phyloP scores from a whole-genome alignment of 2,888 invertebrate species.

The Pyrrhia umbra region DNA sequence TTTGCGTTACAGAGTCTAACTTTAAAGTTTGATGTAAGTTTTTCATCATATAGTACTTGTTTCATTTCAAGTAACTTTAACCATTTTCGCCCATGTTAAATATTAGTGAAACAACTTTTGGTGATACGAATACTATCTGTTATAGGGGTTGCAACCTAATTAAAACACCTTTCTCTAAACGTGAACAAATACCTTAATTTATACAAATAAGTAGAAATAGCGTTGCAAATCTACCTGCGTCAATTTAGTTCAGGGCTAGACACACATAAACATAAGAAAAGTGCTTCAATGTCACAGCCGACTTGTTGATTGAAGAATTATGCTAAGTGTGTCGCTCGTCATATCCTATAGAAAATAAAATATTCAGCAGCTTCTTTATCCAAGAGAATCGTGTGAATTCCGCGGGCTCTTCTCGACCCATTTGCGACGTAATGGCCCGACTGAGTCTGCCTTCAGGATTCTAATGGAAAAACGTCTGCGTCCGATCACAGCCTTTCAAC shows the following conservation, averaged over 20 bases:
- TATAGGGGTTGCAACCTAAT: slow-evolving; percentile 14
- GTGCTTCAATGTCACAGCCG: slow-evolving; percentile 71
- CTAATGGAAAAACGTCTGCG: slow-evolving; percentile 79
- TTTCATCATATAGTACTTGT: background rate
- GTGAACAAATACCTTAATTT: slow-evolving; percentile 21
- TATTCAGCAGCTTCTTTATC: slow-evolving; percentile 65
- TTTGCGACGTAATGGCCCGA: slow-evolving; percentile 80
- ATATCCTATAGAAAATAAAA: slow-evolving; percentile 62
- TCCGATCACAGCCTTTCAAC: slow-evolving; percentile 72
- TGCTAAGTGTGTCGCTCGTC: slow-evolving; percentile 71
- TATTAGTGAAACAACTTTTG: background rate
- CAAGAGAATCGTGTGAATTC: slow-evolving; percentile 71
- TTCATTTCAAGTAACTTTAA: background rate
- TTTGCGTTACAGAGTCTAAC: background rate
- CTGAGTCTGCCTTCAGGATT: slow-evolving; percentile 70
- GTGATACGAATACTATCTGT: slow-evolving; percentile 1
- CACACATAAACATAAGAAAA: slow-evolving; percentile 64
- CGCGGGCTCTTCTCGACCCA: slow-evolving; percentile 72
- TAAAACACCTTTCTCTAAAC: slow-evolving; percentile 27
- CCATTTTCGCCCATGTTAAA: background rate
- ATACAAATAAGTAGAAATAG: slow-evolving; percentile 22
- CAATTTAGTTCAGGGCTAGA: slow-evolving; percentile 76
- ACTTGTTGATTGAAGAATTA: slow-evolving; percentile 77
- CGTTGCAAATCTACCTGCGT: slow-evolving; percentile 61
- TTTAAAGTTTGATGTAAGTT: background rate